Conservation (phyloP, 1,140 invertebrate genomes). For the Diprion similis region DNA sequence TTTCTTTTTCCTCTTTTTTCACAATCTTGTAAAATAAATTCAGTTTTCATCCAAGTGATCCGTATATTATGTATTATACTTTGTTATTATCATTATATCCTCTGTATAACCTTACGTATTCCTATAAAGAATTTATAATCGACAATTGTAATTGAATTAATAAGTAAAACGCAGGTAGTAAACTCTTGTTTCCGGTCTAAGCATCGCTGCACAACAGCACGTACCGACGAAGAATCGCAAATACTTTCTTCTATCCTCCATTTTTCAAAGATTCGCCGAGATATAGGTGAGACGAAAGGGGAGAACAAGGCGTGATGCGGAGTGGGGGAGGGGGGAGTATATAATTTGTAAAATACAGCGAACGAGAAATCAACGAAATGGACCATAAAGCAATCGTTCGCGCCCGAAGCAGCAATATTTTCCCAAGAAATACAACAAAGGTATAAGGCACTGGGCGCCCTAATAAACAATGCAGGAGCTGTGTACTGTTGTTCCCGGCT, state of each 20-base stretch:
- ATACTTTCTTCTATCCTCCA: too few relatives aligned
- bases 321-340: background rate
- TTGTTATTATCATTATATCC: too few relatives aligned
- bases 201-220: background rate
- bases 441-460: background rate
- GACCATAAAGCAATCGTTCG: slow-evolving; percentile 15
- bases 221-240: background rate
- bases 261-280: too few relatives aligned
- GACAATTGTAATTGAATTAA: too few relatives aligned
- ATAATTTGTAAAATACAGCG: slow-evolving; percentile 6
- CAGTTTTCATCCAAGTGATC: background rate
- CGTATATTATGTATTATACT: too few relatives aligned
- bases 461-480: slow-evolving; percentile 5
- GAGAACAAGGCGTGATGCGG: too few relatives aligned
- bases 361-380: slow-evolving; percentile 10
- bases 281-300: background rate
- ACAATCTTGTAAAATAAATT: background rate
- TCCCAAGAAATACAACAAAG: slow-evolving; percentile 1
- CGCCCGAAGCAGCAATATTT: slow-evolving; percentile 7
- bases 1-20: too few relatives aligned
- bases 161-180: background rate
- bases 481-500: background rate
- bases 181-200: background rate
- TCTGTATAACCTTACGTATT: too few relatives aligned
- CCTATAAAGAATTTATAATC: too few relatives aligned